Percentiles rank a stretch among this genome's conserved stretches.
These are phyloP conservation scores for Micromussa lordhowensis DNA, from an alignment of 92 coral and sea anemone genomes.

Conservation along the genomic window DNA sequence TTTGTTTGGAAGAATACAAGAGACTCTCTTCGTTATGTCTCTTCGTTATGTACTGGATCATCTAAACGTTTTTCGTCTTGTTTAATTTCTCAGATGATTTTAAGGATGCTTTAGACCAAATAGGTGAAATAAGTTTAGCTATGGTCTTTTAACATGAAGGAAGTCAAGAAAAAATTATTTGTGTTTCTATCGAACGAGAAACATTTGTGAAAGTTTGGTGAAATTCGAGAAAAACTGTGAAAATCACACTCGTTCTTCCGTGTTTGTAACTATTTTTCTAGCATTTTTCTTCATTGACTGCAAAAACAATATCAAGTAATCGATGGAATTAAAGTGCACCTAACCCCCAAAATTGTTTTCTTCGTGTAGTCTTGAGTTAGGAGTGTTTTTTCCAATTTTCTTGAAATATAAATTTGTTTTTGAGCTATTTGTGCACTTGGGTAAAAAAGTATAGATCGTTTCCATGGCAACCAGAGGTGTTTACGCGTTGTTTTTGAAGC, in stretches of 20 bases:
- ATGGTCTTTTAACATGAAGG: no score
- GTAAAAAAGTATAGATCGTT: not conserved
- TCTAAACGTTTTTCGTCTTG: not conserved
- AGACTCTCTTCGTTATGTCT: no score
- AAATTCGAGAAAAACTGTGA: no score
- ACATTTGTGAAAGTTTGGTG: no score
- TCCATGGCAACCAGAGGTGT: constrained; percentile 20
- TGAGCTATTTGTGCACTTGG: not conserved
- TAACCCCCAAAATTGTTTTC: no score
- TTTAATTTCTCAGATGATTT: not conserved
- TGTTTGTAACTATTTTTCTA: no score
- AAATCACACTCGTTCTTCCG: no score
- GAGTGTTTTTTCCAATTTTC: not conserved
- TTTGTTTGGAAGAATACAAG: not conserved
- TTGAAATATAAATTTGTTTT: not conserved
- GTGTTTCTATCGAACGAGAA: no score
- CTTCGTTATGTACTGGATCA: no score
- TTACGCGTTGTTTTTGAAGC: not conserved
- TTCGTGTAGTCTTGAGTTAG: not conserved
- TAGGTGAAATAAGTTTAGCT: not conserved
- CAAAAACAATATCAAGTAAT: no score
- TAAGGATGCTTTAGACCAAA: not conserved
- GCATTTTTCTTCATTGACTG: not conserved
- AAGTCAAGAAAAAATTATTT: no score
- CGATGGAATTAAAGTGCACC: no score